phyloP scores from a whole-genome alignment of 2,888 invertebrate genomes.

The Catocala sponsa region DNA sequence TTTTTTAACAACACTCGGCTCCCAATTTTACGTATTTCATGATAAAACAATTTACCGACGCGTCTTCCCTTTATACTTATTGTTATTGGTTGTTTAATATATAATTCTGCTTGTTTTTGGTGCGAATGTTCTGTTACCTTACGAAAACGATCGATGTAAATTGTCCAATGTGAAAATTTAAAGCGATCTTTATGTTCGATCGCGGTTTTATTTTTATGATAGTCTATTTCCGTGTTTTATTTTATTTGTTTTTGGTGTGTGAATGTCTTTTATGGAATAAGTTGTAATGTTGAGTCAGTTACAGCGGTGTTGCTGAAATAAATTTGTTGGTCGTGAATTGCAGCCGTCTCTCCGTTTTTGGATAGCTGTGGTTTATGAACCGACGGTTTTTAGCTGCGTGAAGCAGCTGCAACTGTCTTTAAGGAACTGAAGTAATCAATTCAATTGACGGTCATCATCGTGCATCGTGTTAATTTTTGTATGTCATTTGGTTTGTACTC shows the following conservation, averaged over 20 bases:
- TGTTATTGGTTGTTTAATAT: constrained; percentile 51
- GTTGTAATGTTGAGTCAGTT: constrained; percentile 14
- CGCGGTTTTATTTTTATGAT: constrained; percentile 30
- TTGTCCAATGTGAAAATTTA: constrained; percentile 36
- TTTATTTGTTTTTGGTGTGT: constrained; percentile 26
- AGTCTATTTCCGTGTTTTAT: constrained; percentile 43
- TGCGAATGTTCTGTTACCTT: constrained; percentile 38
- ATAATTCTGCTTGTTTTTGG: constrained; percentile 51
- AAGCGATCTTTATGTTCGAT: constrained; percentile 34
- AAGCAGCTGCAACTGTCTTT: too few species aligned
- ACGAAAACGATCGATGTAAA: constrained; percentile 39
- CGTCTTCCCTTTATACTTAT: constrained; percentile 31
- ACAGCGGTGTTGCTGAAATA: constrained; percentile 5
- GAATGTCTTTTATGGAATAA: constrained; percentile 32
- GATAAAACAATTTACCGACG: constrained; percentile 33
- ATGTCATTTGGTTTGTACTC: too few species aligned
- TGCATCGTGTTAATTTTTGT: too few species aligned
- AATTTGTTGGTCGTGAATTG: constrained; percentile 5
- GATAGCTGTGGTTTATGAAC: neutral
- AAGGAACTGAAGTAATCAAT: too few species aligned
- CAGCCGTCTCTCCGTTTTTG: constrained; percentile 5
- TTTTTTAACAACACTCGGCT: constrained; percentile 27
- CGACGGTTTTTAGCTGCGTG: too few species aligned
- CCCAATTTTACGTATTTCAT: constrained; percentile 44
- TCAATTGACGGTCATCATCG: too few species aligned